Percentiles rank a stretch among this genome's conserved stretches.
These are phyloP conservation scores for Halcyon leucocephala DNA, from an alignment of 2,797 vertebrate genomes.

Conservation along the genomic window DNA sequence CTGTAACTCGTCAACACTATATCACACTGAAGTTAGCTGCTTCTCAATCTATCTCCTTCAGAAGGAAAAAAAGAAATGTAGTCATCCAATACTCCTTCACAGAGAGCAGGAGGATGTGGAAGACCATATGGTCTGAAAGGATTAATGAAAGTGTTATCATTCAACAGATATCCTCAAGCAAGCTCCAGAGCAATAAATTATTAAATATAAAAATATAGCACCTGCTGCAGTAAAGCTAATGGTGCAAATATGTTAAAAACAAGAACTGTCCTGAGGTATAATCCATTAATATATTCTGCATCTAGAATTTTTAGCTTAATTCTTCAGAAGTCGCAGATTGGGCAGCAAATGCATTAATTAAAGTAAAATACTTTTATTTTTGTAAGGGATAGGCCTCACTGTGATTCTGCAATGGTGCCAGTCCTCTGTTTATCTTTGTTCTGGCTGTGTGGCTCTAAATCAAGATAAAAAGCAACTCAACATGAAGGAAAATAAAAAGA, in stretches of 20 bases:
- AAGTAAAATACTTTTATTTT: constrained; percentile 59
- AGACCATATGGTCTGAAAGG: constrained; percentile 48
- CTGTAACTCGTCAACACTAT: not conserved
- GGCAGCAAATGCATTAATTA: constrained; percentile 55
- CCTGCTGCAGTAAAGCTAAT: constrained; percentile 62
- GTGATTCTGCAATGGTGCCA: constrained; percentile 48
- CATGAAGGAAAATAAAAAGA: constrained; percentile 81
- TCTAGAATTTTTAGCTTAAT: constrained; percentile 32
- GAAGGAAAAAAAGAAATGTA: not conserved
- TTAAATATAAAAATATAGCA: constrained; percentile 66
- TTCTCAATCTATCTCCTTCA: not conserved
- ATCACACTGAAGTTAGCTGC: not conserved
- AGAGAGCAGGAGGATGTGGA: not conserved
- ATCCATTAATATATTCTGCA: constrained; percentile 42
- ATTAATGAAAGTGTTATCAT: constrained; percentile 54
- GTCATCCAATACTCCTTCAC: not conserved
- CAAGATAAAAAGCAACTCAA: constrained; percentile 83
- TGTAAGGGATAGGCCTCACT: constrained; percentile 31
- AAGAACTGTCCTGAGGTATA: constrained; percentile 6
- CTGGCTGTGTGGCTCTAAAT: constrained; percentile 76
- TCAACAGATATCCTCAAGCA: constrained; percentile 54
- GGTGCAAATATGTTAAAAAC: constrained; percentile 54
- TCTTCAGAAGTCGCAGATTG: constrained; percentile 63
- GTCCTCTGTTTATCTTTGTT: constrained; percentile 80
- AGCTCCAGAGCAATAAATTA: constrained; percentile 50